These are phyloP conservation scores for Psittacula echo DNA, from an alignment of 2,797 vertebrate species.

Conservation along the genomic window DNA sequence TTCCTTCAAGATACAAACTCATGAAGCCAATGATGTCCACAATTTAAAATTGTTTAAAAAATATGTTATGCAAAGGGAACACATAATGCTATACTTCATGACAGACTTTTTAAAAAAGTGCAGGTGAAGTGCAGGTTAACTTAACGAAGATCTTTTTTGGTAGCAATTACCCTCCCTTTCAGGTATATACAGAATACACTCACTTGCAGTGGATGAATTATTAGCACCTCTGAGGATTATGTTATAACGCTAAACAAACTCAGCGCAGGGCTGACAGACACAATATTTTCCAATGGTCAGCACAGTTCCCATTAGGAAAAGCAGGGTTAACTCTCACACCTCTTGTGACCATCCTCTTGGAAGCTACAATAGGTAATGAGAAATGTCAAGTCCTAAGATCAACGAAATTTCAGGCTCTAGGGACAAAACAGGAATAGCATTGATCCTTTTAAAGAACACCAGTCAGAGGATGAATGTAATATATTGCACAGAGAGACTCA, in stretches of 20 bases:
- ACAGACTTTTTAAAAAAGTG: neutral
- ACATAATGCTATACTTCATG: neutral
- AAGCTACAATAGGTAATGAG: slow-evolving; percentile 77
- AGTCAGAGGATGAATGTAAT: slow-evolving; percentile 85
- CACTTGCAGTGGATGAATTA: neutral
- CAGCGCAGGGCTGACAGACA: neutral
- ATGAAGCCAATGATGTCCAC: neutral
- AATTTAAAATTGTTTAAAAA: neutral
- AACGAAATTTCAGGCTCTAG: slow-evolving; percentile 84
- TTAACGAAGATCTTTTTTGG: neutral
- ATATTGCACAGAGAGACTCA: slow-evolving; percentile 85
- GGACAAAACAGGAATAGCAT: slow-evolving; percentile 84
- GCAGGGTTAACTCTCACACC: slow-evolving; percentile 67
- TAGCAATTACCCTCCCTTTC: neutral
- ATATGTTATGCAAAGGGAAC: neutral
- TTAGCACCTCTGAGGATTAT: neutral
- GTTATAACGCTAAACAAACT: neutral
- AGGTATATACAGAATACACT: neutral
- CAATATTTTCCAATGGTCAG: slow-evolving; percentile 23
- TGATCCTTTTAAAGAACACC: slow-evolving; percentile 88
- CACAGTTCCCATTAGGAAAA: slow-evolving; percentile 39
- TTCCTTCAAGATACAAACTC: neutral
- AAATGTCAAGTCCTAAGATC: slow-evolving; percentile 89
- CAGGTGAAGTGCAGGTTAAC: neutral
- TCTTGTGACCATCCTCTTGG: slow-evolving; percentile 74